These are phyloP conservation scores for Stichopus horrens DNA, from an alignment of 53 echinoderm and acorn worm species.

Conservation along the genomic window DNA sequence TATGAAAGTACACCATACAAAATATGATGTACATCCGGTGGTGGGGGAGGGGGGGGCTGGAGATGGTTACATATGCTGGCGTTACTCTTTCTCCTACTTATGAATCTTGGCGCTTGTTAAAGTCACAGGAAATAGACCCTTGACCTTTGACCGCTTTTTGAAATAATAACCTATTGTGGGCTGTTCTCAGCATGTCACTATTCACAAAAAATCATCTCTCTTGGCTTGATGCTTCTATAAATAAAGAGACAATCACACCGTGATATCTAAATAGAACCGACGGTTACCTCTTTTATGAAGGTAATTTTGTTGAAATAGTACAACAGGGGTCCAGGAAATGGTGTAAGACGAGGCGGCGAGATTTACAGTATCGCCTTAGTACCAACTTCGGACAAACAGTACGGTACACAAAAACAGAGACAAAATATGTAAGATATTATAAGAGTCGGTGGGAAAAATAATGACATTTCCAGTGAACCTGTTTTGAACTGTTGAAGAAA, in stretches of 20 bases:
- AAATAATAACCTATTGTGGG: background rate
- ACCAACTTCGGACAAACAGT: too few species aligned
- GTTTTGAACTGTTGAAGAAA: too few species aligned
- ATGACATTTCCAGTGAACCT: too few species aligned
- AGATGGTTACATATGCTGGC: too few species aligned
- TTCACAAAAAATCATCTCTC: background rate
- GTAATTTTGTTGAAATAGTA: background rate
- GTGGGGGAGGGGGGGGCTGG: too few species aligned
- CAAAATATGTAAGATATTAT: too few species aligned
- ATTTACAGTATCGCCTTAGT: too few species aligned
- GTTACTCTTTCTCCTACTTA: too few species aligned
- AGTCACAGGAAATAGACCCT: background rate
- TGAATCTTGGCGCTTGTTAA: background rate
- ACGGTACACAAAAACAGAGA: too few species aligned
- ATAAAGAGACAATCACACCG: background rate
- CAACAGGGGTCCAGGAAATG: background rate
- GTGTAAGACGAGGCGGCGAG: background rate
- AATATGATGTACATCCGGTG: too few species aligned
- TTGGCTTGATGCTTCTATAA: background rate
- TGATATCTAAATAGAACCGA: background rate
- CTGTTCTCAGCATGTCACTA: background rate
- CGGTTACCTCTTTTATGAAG: background rate
- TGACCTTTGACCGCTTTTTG: background rate
- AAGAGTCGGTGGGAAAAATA: too few species aligned
- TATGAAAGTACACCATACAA: too few species aligned